Percentiles rank a stretch among this genome's conserved stretches.
Conservation (phyloP, 2,888 invertebrate genomes). For the Tridacna gigas region DNA sequence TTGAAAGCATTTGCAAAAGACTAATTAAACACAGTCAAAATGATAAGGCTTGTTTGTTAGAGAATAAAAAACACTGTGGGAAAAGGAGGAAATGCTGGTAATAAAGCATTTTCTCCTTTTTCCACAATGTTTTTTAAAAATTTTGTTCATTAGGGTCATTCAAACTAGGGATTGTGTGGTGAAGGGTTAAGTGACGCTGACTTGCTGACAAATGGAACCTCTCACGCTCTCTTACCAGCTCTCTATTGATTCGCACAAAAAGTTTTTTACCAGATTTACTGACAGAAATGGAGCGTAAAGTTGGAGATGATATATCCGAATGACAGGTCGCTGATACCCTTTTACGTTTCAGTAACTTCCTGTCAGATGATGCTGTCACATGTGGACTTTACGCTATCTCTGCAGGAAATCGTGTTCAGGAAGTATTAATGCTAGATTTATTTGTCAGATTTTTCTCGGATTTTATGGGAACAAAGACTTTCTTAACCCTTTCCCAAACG, state of each 20-base stretch:
- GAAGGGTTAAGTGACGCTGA: too few species aligned
- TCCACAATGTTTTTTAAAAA: too few species aligned
- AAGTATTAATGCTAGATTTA: conserved; percentile 27
- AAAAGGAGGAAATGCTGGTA: too few species aligned
- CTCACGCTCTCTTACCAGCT: too few species aligned
- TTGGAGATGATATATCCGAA: conserved; percentile 10
- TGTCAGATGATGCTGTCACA: conserved; percentile 23
- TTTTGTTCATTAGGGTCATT: too few species aligned
- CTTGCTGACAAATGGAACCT: too few species aligned
- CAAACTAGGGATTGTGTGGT: too few species aligned
- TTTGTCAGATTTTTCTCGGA: conserved; percentile 20
- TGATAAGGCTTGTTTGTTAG: too few species aligned
- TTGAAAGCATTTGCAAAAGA: too few species aligned
- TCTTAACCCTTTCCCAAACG: neutral
- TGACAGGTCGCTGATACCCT: conserved; percentile 19
- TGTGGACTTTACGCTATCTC: conserved; percentile 21
- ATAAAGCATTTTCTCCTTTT: too few species aligned
- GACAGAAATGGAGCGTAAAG: neutral
- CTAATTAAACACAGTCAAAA: too few species aligned
- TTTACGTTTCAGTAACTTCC: conserved; percentile 15
- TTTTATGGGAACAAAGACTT: conserved; percentile 5
- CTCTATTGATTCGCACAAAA: neutral
- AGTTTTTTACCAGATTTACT: neutral
- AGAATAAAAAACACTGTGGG: too few species aligned
- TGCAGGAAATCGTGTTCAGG: conserved; percentile 16